Evolutionary conservation across 2,888 invertebrate genomes (phyloP), one percentile per base, ranked within the genome.

Genomic region (Lordiphosa fenestrarum): DNA sequence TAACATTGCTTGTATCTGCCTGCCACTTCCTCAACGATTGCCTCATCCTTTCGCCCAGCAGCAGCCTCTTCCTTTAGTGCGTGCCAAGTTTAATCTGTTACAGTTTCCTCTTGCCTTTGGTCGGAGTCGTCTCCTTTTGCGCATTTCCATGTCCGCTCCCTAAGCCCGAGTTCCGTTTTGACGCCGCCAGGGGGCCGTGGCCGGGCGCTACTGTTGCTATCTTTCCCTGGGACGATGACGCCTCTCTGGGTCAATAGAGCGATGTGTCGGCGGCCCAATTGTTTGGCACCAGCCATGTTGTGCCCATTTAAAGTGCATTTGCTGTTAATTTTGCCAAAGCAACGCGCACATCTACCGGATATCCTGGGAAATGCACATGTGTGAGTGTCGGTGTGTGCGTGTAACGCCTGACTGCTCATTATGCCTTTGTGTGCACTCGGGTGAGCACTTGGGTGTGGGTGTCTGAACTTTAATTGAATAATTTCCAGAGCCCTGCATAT

Each of bases 71-170:
- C 49, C 56, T 39, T 63, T 66, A 47, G 55, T 67, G 68, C 62
- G 85, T 78, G 83, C 85, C 75, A 82, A 75, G 80, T 68, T 78
- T 84, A 80, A 80, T 84, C 78, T 78, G 80, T 66, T 84, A 54
- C 57, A 67, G 78, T 70, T 84, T 73, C 78, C 84, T 82, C 54
- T 84, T 66, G 55, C 46, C 66, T 71, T 66, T 54, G 63, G 46
- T 61, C 59, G 63, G 56, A 61, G 53, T 55, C 46, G 21, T 13
- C 49, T 19, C 23, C 44, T 36, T 44, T 30, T 35, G 36, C 53
- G 53, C 64, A 65, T 66, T 65, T 58, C 66, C 66, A 66, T 65
- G 64, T 65, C 64, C 64, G 64, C 40, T 66, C 66, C 53, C 30
- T 30, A 30, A 64, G 65, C 62, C 49, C 38, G 66, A 66, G 67